phyloP scores from a whole-genome alignment of 2,888 invertebrate species.

The Synergus gifuensis region DNA sequence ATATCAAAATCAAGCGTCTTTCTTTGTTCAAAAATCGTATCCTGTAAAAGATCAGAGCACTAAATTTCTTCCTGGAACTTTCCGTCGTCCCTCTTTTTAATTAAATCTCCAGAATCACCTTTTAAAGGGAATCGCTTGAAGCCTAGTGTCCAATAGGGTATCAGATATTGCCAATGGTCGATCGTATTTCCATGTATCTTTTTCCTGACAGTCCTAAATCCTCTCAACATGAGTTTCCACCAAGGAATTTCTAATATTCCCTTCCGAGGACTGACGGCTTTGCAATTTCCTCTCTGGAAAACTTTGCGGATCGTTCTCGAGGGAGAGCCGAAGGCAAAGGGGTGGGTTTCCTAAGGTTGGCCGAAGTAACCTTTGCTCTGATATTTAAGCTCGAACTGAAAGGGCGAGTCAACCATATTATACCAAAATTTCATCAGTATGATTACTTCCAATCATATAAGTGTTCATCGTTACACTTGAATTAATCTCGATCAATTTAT shows the following conservation, averaged over 20 bases:
- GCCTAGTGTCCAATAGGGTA: conserved; percentile 58
- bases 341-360: conserved; percentile 53
- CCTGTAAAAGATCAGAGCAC: background rate
- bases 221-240: conserved; percentile 56
- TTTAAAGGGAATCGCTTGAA: conserved; percentile 50
- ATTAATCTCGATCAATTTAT: background rate
- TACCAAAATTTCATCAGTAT: background rate
- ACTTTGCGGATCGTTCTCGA: conserved; percentile 58
- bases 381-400: conserved; percentile 59
- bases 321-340: conserved; percentile 54
- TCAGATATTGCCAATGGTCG: conserved; percentile 56
- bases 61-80: background rate
- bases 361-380: conserved; percentile 61
- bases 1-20: background rate
- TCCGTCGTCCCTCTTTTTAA: background rate
- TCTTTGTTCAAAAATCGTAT: too few relatives aligned
- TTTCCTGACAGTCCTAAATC: conserved; percentile 56
- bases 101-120: background rate
- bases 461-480: background rate
- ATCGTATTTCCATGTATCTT: conserved; percentile 59
- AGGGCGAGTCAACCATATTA: conserved; percentile 55
- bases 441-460: background rate
- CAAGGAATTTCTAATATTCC: conserved; percentile 65
- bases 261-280: conserved; percentile 59
- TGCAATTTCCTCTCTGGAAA: conserved; percentile 64